Evolutionary conservation across 1,140 invertebrate genomes (phyloP), one percentile per base, ranked within the genome.

Genomic region (Muscidifurax raptorellus): DNA sequence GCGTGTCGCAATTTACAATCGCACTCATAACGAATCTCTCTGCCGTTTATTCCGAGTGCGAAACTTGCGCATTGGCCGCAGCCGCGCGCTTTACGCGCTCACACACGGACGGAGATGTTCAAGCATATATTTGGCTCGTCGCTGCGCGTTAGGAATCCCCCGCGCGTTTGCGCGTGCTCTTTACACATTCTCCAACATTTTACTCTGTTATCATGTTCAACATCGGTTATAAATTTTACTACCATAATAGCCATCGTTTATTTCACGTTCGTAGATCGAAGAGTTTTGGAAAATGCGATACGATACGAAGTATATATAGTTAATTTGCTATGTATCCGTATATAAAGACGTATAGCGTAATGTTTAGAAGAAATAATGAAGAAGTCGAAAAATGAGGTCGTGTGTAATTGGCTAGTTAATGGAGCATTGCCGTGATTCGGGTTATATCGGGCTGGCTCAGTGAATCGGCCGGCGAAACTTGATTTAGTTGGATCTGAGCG

Each of bases 1-100:
- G 30, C 59, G 77, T 67, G 77, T 79, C 59, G 77, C 52, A 79
- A 79, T 79, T 79, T 79, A 79, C 59, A 79, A 79, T 79, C 30
- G 77, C 32, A 67, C 64, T 79, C 77, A 79, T 79, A 79, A 79
- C 77, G 77, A 79, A 79, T 79, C 77, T 44, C 77, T 0, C 1
- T 2, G 32, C 28, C 77, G 30, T 67, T 67, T 67, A 36, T 67
- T 67, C 30, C 77, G 22, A 32, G 10, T 13, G 22, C 77, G 32
- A 36, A 32, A 67, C 25, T 79, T 67, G 75, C 27, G 32, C 75
- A 36, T 75, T 40, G 15, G 3, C 36, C 32, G 22, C 25, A 72
- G 30, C 28, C 12, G 5, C 15, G 40, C 44, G 52, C 71, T 13
- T 72, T 72, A 12, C 32, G 22, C 22, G 32, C 71, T 18, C 22